A percentile compares a stretch with the other conserved stretches of the same genome.
Evolutionary conservation across 2,888 invertebrate genomes (phyloP).

Genomic region (Parelbella ahira): DNA sequence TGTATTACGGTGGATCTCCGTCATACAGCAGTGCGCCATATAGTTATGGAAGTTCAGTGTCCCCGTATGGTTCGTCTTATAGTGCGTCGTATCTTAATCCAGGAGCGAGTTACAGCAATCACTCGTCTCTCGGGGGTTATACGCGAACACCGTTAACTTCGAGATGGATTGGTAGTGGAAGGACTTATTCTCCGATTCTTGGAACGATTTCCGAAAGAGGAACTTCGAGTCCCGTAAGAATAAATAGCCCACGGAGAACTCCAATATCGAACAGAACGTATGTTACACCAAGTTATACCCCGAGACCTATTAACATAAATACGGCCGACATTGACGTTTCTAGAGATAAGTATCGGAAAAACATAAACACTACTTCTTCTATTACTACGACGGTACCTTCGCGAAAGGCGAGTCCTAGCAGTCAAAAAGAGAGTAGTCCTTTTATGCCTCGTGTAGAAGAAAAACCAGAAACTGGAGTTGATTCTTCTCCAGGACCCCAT

Average conservation of each 20-base stretch:
- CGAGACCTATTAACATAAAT: slow-evolving; percentile 87
- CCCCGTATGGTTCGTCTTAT: slow-evolving; percentile 57
- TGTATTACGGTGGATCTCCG: slow-evolving; percentile 74
- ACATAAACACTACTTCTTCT: slow-evolving; percentile 38
- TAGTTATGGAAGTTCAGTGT: slow-evolving; percentile 66
- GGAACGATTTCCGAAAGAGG: slow-evolving; percentile 83
- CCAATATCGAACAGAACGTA: slow-evolving; percentile 75
- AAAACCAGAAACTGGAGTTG: slow-evolving; percentile 66
- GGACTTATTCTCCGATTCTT: slow-evolving; percentile 86
- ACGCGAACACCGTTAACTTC: slow-evolving; percentile 69
- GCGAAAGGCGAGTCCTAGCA: slow-evolving; percentile 41
- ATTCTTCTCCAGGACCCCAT: slow-evolving; percentile 58
- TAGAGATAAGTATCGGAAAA: slow-evolving; percentile 80
- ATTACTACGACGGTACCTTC: slow-evolving; percentile 35
- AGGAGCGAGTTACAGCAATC: slow-evolving; percentile 69
- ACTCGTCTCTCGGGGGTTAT: slow-evolving; percentile 78
- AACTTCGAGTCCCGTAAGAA: slow-evolving; percentile 58
- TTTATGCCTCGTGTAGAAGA: slow-evolving; percentile 73
- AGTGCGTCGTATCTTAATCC: slow-evolving; percentile 76
- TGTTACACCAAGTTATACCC: slow-evolving; percentile 61
- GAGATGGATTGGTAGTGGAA: slow-evolving; percentile 60
- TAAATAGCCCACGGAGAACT: slow-evolving; percentile 65
- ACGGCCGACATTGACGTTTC: slow-evolving; percentile 93
- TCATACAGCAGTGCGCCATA: slow-evolving; percentile 74
- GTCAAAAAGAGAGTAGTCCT: slow-evolving; percentile 57